Conservation (phyloP, 2,113 vertebrate species). For the Micromys minutus region DNA sequence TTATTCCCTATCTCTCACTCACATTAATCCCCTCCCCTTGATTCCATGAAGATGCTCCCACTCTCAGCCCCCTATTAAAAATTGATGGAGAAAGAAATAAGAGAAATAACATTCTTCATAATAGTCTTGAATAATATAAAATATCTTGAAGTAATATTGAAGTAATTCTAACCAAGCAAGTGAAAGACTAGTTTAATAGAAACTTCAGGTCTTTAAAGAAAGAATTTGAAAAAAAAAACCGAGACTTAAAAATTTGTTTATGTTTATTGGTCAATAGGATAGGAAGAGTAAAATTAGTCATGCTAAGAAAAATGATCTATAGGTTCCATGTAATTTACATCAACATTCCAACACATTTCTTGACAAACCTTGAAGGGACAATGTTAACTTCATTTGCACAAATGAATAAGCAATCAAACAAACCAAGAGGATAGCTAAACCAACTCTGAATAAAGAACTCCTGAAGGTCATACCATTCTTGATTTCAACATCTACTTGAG, state of each 20-base stretch:
- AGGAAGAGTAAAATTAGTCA: neutral
- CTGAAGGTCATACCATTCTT: neutral
- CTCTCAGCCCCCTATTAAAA: too few relatives aligned
- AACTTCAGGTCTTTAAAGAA: too few relatives aligned
- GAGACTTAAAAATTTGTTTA: neutral
- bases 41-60: too few relatives aligned
- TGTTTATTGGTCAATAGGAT: neutral
- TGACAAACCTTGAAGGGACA: neutral
- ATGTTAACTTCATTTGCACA: neutral
- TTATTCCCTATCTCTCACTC: too few relatives aligned
- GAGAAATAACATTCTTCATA: too few relatives aligned
- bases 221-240: neutral
- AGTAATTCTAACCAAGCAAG: too few relatives aligned
- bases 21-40: too few relatives aligned
- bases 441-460: neutral
- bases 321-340: neutral
- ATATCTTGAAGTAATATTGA: too few relatives aligned
- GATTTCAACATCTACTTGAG: neutral
- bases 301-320: neutral
- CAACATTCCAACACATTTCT: neutral
- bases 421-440: neutral
- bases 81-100: too few relatives aligned
- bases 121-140: too few relatives aligned
- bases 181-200: too few relatives aligned
- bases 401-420: neutral